These are phyloP conservation scores for Alosa sapidissima DNA, from an alignment of 2,797 vertebrate species.

Conservation along the genomic window DNA sequence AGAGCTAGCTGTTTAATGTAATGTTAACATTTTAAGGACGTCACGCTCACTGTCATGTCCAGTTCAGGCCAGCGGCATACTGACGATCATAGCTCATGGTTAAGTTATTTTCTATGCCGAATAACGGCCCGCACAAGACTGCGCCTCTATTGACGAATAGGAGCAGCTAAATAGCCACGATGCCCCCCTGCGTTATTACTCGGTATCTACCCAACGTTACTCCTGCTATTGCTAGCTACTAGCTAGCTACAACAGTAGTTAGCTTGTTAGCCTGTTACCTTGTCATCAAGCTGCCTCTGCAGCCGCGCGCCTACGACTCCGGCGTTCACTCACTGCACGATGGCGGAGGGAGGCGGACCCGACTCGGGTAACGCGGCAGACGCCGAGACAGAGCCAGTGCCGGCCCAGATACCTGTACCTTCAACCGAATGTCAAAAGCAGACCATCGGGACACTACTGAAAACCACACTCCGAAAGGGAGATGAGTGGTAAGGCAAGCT, in stretches of 20 bases:
- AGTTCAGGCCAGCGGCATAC: not conserved
- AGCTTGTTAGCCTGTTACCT: conserved; percentile 41
- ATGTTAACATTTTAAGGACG: too few species aligned
- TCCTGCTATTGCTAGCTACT: not conserved
- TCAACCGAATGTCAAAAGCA: conserved; percentile 80
- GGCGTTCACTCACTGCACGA: conserved; percentile 72
- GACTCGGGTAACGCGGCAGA: conserved; percentile 79
- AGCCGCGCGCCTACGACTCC: conserved; percentile 60
- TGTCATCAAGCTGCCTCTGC: conserved; percentile 29
- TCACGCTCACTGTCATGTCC: not conserved
- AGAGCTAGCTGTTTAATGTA: too few species aligned
- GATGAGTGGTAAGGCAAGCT: conserved; percentile 77
- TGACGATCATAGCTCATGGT: not conserved
- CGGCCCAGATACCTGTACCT: conserved; percentile 70
- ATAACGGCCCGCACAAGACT: not conserved
- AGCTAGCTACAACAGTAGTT: not conserved
- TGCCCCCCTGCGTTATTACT: conserved; percentile 11
- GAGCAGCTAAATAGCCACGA: conserved; percentile 4
- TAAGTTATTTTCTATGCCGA: not conserved
- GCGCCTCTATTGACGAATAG: conserved; percentile 1
- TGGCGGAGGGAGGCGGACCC: conserved; percentile 87
- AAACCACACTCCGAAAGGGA: conserved; percentile 76
- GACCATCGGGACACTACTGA: conserved; percentile 75
- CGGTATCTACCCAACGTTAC: conserved; percentile 17
- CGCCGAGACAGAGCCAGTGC: conserved; percentile 77